Percentiles rank a stretch among this genome's conserved stretches.
These are phyloP conservation scores for Danaus melanippus DNA, from an alignment of 1,140 invertebrate genomes.

Conservation along the genomic window DNA sequence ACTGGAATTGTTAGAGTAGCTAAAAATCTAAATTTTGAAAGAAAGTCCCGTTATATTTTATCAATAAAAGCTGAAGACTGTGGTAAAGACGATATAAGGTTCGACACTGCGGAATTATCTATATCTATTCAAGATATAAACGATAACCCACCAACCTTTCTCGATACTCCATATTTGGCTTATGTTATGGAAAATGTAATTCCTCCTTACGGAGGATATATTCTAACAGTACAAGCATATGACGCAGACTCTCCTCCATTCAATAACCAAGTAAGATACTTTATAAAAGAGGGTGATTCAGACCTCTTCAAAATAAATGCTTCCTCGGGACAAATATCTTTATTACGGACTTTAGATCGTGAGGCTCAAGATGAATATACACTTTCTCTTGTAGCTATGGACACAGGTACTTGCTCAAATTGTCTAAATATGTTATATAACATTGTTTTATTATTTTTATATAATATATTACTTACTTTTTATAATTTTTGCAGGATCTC, in stretches of 20 bases:
- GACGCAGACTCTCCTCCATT: slow-evolving; percentile 93
- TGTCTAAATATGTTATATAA: too few species aligned
- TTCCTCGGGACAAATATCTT: slow-evolving; percentile 88
- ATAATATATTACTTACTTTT: slow-evolving; percentile 2
- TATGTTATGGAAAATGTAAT: slow-evolving; percentile 94
- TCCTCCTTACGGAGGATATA: slow-evolving; percentile 82
- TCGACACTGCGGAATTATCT: slow-evolving; percentile 81
- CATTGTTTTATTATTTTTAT: not conserved
- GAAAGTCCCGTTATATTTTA: slow-evolving; percentile 86
- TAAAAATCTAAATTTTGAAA: slow-evolving; percentile 93
- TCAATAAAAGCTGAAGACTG: slow-evolving; percentile 92
- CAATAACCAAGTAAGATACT: slow-evolving; percentile 91
- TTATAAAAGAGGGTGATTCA: slow-evolving; percentile 92
- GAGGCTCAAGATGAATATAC: slow-evolving; percentile 87
- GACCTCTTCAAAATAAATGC: slow-evolving; percentile 91
- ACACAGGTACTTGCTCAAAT: slow-evolving; percentile 79
- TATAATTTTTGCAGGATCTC: slow-evolving; percentile 79
- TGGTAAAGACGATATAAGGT: slow-evolving; percentile 77
- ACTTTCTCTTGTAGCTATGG: slow-evolving; percentile 90
- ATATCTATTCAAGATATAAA: slow-evolving; percentile 91
- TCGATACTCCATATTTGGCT: slow-evolving; percentile 91
- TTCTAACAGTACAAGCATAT: slow-evolving; percentile 86
- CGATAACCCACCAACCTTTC: slow-evolving; percentile 93
- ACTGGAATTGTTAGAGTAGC: slow-evolving; percentile 90
- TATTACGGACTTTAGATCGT: slow-evolving; percentile 86